Evolutionary conservation across 2,888 invertebrate genomes (phyloP), one percentile per base, ranked within the genome.

Genomic region (Philereme vetulata): DNA sequence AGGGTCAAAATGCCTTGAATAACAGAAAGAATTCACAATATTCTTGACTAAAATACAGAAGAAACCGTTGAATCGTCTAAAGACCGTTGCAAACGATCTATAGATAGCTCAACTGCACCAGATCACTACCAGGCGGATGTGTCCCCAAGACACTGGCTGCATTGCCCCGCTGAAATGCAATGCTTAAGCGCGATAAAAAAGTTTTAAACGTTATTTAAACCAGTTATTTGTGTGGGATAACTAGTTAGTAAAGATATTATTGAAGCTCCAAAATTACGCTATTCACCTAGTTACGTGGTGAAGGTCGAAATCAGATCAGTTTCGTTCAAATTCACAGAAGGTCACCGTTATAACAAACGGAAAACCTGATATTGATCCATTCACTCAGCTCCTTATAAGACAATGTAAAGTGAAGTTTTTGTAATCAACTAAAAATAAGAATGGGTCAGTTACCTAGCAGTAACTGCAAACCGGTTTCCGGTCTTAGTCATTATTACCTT

Each of bases 261-360:
- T 46, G 51, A 52, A 36, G 43, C 44, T 47, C 57, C 11, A 49
- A 58, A 52, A 44, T 52, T 51, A 55, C 33, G 32, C 51, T 50
- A 50, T 43, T 55, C 47, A 35, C 40, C 44, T 50, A n/a, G n/a
- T n/a, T n/a, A 56, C n/a, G 45, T 6, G 33, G 10, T 42, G 51
- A 62, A 62, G 54, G 62, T 62, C 58, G 34, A 54, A 54, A 59
- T 46, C 49, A 34, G 45, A 60, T 62, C 57, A 57, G 57, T 62
- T 65, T 62, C 45, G n/a, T 49, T 59, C 38, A 59, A 57, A 56
- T 33, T 46, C 42, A 53, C 44, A 34, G 71, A 79, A 78, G 81
- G 79, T 64, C 71, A 51, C 38, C 50, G 68, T 55, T 59, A 71
- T 65, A 70, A 67, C 72, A 65, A 70, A 72, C 63, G 67, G 60